These are phyloP conservation scores for Saccopteryx bilineata DNA, from an alignment of 2,113 vertebrate genomes.

Conservation along the genomic window DNA sequence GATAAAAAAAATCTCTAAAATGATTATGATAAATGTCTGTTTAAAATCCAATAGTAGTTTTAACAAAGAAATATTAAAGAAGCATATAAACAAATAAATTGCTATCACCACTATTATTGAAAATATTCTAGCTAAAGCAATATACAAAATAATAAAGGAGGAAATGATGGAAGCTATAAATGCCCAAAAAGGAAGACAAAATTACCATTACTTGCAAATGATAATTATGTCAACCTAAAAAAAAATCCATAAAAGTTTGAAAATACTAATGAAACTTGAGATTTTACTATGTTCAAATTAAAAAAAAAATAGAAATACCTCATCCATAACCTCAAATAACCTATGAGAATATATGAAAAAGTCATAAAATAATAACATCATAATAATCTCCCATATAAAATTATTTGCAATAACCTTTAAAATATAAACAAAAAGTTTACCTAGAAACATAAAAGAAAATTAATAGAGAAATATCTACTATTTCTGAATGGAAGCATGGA, in stretches of 20 bases:
- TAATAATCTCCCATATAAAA: background rate
- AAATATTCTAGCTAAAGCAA: background rate
- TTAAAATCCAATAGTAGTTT: background rate
- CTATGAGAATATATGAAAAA: background rate
- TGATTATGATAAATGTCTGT: background rate
- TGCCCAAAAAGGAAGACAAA: background rate
- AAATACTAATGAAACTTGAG: background rate
- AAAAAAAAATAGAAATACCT: background rate
- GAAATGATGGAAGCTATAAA: background rate
- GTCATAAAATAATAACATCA: background rate
- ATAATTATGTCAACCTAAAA: background rate
- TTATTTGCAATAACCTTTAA: background rate
- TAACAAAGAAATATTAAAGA: background rate
- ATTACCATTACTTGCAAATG: background rate
- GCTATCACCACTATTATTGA: background rate
- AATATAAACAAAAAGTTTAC: constrained; percentile 12
- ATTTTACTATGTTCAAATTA: background rate
- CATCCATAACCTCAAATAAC: background rate
- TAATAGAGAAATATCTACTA: background rate
- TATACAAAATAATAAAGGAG: background rate
- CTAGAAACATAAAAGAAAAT: background rate
- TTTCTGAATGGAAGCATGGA: background rate
- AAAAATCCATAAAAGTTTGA: background rate
- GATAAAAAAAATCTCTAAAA: background rate
- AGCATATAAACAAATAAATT: background rate